Percentiles rank a stretch among this genome's conserved stretches.
phyloP scores from a whole-genome alignment of 2,113 vertebrate species.

The Pantherophis guttatus region DNA sequence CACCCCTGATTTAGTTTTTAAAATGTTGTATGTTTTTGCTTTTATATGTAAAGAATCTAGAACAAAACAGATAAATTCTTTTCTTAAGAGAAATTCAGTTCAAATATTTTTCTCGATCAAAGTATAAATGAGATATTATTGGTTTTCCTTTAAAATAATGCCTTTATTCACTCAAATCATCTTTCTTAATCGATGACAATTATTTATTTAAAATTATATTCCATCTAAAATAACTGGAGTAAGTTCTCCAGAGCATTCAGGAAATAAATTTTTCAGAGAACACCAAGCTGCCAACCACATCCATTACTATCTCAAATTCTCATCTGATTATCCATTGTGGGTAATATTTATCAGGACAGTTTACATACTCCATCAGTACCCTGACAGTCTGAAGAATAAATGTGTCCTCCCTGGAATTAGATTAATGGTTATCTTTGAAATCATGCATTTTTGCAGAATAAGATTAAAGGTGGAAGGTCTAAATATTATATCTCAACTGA shows the following conservation, averaged over 20 bases:
- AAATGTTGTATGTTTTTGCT: background rate
- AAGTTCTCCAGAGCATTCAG: background rate
- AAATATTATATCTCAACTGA: background rate
- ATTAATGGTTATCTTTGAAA: background rate
- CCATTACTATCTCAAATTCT: background rate
- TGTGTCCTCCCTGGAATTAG: background rate
- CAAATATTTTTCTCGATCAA: background rate
- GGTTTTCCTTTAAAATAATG: background rate
- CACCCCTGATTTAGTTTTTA: too few relatives aligned
- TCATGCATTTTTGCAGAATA: background rate
- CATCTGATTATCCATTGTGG: background rate
- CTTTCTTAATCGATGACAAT: background rate
- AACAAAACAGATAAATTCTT: background rate
- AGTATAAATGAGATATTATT: background rate
- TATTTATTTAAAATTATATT: background rate
- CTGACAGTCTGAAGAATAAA: background rate
- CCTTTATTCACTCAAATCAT: background rate
- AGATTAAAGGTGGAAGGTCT: background rate
- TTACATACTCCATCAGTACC: background rate
- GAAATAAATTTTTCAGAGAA: background rate
- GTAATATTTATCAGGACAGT: background rate
- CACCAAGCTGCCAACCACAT: background rate
- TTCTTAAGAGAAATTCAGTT: background rate
- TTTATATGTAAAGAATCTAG: background rate
- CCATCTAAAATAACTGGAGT: background rate